Evolutionary conservation across 2,113 vertebrate genomes (phyloP).

Genomic region (Perca schrenkii): DNA sequence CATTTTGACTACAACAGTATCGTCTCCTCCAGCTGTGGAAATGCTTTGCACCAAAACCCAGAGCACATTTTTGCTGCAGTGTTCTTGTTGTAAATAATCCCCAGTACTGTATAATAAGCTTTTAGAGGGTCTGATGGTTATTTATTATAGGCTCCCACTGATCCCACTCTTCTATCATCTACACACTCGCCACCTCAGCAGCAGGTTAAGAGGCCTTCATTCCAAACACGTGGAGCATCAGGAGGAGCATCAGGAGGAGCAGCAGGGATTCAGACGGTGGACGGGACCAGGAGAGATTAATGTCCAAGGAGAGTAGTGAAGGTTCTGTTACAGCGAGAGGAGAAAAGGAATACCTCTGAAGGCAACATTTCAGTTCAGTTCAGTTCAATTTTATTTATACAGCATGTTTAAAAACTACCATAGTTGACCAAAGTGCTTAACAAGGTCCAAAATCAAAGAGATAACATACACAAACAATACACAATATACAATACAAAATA

Average conservation of each 20-base stretch:
- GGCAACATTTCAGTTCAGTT: neutral
- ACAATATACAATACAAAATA: too few species aligned
- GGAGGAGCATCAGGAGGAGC: constrained; percentile 26
- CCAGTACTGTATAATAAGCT: constrained; percentile 40
- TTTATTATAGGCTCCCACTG: constrained; percentile 56
- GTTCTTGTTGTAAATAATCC: constrained; percentile 43
- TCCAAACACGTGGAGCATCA: constrained; percentile 43
- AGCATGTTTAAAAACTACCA: too few species aligned
- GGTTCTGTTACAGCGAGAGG: constrained; percentile 27
- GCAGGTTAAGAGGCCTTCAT: constrained; percentile 35
- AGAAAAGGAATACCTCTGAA: constrained; percentile 4
- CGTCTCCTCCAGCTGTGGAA: constrained; percentile 54
- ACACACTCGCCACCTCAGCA: constrained; percentile 11
- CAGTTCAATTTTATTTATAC: too few species aligned
- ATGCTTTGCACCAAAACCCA: constrained; percentile 43
- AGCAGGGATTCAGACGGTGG: constrained; percentile 11
- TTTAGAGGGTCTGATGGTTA: constrained; percentile 61
- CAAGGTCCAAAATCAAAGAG: too few species aligned
- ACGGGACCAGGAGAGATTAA: constrained; percentile 19
- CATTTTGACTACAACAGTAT: constrained; percentile 38
- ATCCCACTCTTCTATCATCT: constrained; percentile 14
- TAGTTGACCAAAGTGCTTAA: too few species aligned
- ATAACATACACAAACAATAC: too few species aligned
- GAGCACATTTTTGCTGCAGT: constrained; percentile 42
- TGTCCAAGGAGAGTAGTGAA: neutral